Evolutionary conservation across 30 jellyfish, hydroid and myxozoan genomes (phyloP), one percentile per base, ranked within the genome.

Genomic region (Turritopsis dohrnii): DNA sequence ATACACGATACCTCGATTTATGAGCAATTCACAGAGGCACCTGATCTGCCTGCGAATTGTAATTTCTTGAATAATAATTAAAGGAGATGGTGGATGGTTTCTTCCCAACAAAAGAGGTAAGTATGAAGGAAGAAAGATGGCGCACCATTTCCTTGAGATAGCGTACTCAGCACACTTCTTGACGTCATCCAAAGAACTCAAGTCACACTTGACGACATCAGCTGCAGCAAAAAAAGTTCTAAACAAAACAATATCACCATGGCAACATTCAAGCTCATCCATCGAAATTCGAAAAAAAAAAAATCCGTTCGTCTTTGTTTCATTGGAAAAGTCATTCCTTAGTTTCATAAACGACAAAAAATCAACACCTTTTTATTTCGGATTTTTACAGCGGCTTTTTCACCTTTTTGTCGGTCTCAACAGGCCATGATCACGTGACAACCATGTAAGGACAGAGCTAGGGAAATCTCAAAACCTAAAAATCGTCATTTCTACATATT

Each of bases 371-470:
- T 96, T 76, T 86, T 91, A 13, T 81, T 82, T 65, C 90, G 77
- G 75, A 92, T 88, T 21, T 19, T 52, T 0, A 84, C 89, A 18
- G 96, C 95, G 21, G 98, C 96, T 28, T 88, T 83, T 76, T 69
- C 71, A n/a, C 95, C 98, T 22, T 29, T 69, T 53, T 74, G 29
- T 84, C 84, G 27, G 85, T 85, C 88, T 28, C 96, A 74, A 73
- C 98, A 92, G 1, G 95, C 98, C 87, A 92, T 26, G 9, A 92
- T 92, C 18, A 92, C 95, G 54, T 92, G 96, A 71, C 98, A 92
- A 8, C 98, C 98, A 88, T 92, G 98, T 1, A 92, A 90, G 9
- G 96, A 66, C 25, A 92, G 71, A 3, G 98, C 96, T 23, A 80
- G 80, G 1, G 96, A 96, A 0, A 95, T 88, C 82, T 92, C 96